Conservation (phyloP, 2,113 vertebrate genomes). For the Dasyurus viverrinus region DNA sequence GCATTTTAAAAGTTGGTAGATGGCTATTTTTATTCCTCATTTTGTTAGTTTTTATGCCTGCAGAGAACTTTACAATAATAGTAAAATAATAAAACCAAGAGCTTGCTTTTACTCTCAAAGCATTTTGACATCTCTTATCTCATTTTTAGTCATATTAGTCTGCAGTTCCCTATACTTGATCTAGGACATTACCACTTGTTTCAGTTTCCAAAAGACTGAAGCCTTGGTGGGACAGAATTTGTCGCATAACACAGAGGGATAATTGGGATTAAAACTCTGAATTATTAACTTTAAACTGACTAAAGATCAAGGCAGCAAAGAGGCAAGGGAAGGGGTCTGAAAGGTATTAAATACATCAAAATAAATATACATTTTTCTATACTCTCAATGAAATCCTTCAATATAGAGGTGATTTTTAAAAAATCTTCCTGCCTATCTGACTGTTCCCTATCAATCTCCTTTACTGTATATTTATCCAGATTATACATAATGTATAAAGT, state of each 20-base stretch:
- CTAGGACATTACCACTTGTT: not conserved
- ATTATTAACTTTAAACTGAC: not conserved
- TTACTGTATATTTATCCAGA: not conserved
- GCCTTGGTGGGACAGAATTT: not conserved
- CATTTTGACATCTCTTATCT: not conserved
- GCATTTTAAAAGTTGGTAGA: not conserved
- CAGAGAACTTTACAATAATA: not conserved
- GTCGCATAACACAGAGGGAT: not conserved
- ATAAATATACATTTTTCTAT: not conserved
- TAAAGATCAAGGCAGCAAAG: not conserved
- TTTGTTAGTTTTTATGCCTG: slow-evolving; percentile 17
- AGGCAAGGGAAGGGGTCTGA: not conserved
- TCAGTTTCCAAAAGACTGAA: not conserved
- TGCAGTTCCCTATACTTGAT: not conserved
- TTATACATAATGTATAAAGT: not conserved
- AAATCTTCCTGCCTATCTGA: not conserved
- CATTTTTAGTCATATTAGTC: not conserved
- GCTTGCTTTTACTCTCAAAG: slow-evolving; percentile 17
- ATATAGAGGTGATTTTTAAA: not conserved
- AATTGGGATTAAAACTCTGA: not conserved
- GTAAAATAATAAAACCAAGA: not conserved
- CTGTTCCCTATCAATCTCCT: not conserved
- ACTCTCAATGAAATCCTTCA: not conserved
- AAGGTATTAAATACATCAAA: not conserved
- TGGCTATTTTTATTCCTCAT: slow-evolving; percentile 26